A percentile compares a stretch with the other conserved stretches of the same genome.
phyloP scores from a whole-genome alignment of 1,140 invertebrate genomes.

The Bacillus rossius region DNA sequence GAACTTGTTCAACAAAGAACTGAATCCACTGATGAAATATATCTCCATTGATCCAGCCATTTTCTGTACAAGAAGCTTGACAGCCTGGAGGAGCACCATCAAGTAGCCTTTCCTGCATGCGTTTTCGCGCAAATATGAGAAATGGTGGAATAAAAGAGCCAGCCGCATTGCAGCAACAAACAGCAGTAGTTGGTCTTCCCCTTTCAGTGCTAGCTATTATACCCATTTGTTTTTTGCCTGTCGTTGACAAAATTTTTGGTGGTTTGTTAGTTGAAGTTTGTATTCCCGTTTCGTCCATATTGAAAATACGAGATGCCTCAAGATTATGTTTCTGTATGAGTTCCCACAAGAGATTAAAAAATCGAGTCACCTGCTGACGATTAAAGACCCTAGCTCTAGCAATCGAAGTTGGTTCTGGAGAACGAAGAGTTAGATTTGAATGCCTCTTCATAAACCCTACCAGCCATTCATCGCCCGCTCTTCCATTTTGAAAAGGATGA shows the following conservation, averaged over 20 bases:
- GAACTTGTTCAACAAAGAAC: conserved; percentile 22
- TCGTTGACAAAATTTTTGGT: conserved; percentile 31
- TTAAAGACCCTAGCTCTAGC: conserved; percentile 29
- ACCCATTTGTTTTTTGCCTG: conserved; percentile 30
- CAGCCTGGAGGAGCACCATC: conserved; percentile 24
- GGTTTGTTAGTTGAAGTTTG: conserved; percentile 33
- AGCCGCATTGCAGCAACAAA: conserved; percentile 25
- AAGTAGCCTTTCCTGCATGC: conserved; percentile 18
- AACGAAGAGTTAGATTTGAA: conserved; percentile 28
- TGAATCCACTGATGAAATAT: conserved; percentile 21
- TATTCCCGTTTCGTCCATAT: conserved; percentile 36
- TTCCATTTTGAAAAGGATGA: conserved; percentile 17
- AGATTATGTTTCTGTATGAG: conserved; percentile 5
- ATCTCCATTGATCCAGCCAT: conserved; percentile 26
- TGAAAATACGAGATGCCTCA: conserved; percentile 28
- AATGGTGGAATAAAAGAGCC: conserved; percentile 28
- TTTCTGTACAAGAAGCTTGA: conserved; percentile 18
- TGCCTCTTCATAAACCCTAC: conserved; percentile 26
- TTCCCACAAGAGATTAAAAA: conserved; percentile 24
- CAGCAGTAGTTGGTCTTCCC: conserved; percentile 26
- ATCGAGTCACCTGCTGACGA: conserved; percentile 26
- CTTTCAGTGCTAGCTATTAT: conserved; percentile 27
- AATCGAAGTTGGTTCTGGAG: conserved; percentile 32
- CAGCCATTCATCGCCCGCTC: conserved; percentile 30
- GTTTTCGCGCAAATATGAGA: conserved; percentile 28